phyloP scores from a whole-genome alignment of 1,140 invertebrate species.

The Diorhabda elongata region DNA sequence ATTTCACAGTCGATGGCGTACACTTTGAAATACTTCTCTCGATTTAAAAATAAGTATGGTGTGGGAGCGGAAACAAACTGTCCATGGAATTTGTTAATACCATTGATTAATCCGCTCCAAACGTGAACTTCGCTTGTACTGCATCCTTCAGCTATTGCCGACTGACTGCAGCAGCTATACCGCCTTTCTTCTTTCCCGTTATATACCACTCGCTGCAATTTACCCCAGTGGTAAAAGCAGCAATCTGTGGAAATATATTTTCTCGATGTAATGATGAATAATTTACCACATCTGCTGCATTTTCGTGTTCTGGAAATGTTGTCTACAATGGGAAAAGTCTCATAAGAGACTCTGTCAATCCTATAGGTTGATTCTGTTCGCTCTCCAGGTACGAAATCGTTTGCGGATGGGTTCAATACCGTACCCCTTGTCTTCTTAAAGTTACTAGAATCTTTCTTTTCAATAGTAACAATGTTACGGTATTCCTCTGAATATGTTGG shows the following conservation, averaged over 20 bases:
- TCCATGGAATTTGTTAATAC: conserved; percentile 65
- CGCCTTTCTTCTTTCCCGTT: conserved; percentile 12
- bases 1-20: conserved; percentile 91
- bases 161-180: conserved; percentile 54
- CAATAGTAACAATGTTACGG: too few relatives aligned
- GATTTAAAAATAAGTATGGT: background rate
- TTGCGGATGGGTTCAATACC: too few relatives aligned
- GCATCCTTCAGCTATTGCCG: conserved; percentile 57
- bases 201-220: conserved; percentile 46
- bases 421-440: too few relatives aligned
- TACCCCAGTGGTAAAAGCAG: conserved; percentile 81
- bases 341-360: too few relatives aligned
- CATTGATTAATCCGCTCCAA: conserved; percentile 64
- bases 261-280: too few relatives aligned
- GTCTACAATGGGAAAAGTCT: too few relatives aligned
- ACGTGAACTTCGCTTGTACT: conserved; percentile 64
- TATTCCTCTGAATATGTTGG: too few relatives aligned
- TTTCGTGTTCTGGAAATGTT: too few relatives aligned
- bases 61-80: conserved; percentile 52
- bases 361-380: too few relatives aligned
- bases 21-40: conserved; percentile 42
- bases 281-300: too few relatives aligned
- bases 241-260: conserved; percentile 62
- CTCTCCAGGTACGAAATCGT: too few relatives aligned
- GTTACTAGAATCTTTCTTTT: too few relatives aligned